Evolutionary conservation across 2,888 invertebrate genomes (phyloP).

Genomic region (Archips crataeganus): DNA sequence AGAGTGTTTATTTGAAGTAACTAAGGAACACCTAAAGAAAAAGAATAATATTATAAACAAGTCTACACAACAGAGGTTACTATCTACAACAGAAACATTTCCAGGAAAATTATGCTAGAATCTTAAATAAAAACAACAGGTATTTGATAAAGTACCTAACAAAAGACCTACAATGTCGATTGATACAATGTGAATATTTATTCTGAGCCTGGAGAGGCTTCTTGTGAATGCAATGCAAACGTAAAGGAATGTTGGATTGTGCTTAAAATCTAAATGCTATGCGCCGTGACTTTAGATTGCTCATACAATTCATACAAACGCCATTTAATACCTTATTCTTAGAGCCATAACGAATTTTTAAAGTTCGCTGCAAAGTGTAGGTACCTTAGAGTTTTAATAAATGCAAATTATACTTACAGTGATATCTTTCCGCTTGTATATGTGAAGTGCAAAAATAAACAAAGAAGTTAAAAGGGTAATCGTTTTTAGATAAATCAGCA

Average conservation of each 20-base stretch:
- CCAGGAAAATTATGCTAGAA: too few species aligned
- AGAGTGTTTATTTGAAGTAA: too few species aligned
- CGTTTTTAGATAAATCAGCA: conserved; percentile 26
- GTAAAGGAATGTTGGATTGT: conserved; percentile 57
- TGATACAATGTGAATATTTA: conserved; percentile 46
- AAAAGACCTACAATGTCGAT: not conserved
- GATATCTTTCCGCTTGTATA: conserved; percentile 11
- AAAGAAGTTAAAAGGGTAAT: conserved; percentile 18
- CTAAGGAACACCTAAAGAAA: too few species aligned
- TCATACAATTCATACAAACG: conserved; percentile 3
- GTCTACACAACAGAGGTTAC: too few species aligned
- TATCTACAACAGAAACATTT: too few species aligned
- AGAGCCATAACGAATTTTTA: not conserved
- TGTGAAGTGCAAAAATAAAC: conserved; percentile 11
- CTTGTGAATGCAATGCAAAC: conserved; percentile 57
- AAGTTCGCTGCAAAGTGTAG: not conserved
- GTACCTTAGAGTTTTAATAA: not conserved
- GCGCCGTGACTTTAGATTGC: conserved; percentile 51
- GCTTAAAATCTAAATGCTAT: conserved; percentile 61
- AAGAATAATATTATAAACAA: too few species aligned
- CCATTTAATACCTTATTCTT: conserved; percentile 19
- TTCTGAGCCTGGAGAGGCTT: conserved; percentile 52
- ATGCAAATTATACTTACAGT: not conserved
- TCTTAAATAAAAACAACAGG: too few species aligned
- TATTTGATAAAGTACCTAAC: too few species aligned